A percentile compares a stretch with the other conserved stretches of the same genome.
These are phyloP conservation scores for Apteryx owenii DNA, from an alignment of 2,113 vertebrate genomes.

Conservation along the genomic window DNA sequence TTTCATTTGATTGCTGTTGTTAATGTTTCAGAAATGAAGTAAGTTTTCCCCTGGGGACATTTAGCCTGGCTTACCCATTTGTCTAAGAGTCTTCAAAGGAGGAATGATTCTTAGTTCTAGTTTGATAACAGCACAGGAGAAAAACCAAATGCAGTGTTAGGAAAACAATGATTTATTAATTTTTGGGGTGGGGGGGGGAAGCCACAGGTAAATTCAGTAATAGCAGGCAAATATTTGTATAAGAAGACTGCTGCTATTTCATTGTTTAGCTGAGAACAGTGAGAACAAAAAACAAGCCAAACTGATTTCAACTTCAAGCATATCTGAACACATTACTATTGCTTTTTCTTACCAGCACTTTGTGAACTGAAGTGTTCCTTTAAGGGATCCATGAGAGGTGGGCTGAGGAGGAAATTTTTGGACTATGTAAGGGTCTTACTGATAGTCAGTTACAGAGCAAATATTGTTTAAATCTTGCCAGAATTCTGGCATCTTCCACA, in stretches of 20 bases:
- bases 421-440: neutral
- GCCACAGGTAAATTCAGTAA: conserved; percentile 49
- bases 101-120: conserved; percentile 33
- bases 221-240: neutral
- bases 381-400: neutral
- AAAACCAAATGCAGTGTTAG: conserved; percentile 29
- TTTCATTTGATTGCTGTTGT: conserved; percentile 78
- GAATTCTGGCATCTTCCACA: neutral
- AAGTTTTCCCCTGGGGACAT: conserved; percentile 61
- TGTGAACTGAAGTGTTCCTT: neutral
- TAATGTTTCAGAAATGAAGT: conserved; percentile 78
- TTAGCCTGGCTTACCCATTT: conserved; percentile 65
- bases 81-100: conserved; percentile 71
- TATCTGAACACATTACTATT: neutral
- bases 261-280: conserved; percentile 1
- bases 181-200: neutral
- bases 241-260: conserved; percentile 29
- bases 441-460: neutral
- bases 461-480: neutral
- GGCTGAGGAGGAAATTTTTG: neutral
- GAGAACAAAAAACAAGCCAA: neutral
- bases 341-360: neutral
- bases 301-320: neutral
- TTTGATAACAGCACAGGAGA: conserved; percentile 53
- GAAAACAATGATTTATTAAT: conserved; percentile 20